These are phyloP conservation scores for Lysandra coridon DNA, from an alignment of 2,888 invertebrate species.

Conservation along the genomic window DNA sequence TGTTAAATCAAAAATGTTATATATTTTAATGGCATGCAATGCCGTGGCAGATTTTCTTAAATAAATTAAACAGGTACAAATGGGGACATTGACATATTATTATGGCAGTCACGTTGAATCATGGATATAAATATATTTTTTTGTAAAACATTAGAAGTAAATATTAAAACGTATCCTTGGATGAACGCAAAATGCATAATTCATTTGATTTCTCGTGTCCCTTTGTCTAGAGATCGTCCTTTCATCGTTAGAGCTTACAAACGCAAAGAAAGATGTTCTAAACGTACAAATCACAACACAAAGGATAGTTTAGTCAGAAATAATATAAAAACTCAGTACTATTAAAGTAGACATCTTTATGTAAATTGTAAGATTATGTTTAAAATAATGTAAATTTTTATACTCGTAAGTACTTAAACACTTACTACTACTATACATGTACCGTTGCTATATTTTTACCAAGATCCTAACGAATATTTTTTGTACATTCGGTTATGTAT, in stretches of 20 bases:
- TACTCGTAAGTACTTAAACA: no score
- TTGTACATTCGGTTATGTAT: no score
- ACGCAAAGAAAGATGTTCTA: neutral
- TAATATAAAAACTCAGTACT: neutral
- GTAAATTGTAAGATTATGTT: no score
- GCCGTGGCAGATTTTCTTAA: no score
- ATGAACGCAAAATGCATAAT: conserved; percentile 22
- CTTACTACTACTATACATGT: no score
- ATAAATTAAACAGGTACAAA: neutral
- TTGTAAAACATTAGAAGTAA: conserved; percentile 3
- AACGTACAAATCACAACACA: neutral
- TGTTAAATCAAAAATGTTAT: neutral
- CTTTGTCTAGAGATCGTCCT: conserved; percentile 1
- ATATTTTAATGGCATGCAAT: no score
- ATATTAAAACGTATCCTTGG: conserved; percentile 21
- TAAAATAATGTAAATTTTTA: no score
- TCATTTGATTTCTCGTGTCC: conserved; percentile 2
- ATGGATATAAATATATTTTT: conserved; percentile 15
- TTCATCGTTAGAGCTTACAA: neutral
- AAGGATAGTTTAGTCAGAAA: neutral
- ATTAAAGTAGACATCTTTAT: no score
- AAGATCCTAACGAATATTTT: no score
- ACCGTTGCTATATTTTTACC: no score
- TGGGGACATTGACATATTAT: neutral
- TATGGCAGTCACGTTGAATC: conserved; percentile 1